phyloP scores from a whole-genome alignment of 2,113 vertebrate species.

The Grantiella picta region DNA sequence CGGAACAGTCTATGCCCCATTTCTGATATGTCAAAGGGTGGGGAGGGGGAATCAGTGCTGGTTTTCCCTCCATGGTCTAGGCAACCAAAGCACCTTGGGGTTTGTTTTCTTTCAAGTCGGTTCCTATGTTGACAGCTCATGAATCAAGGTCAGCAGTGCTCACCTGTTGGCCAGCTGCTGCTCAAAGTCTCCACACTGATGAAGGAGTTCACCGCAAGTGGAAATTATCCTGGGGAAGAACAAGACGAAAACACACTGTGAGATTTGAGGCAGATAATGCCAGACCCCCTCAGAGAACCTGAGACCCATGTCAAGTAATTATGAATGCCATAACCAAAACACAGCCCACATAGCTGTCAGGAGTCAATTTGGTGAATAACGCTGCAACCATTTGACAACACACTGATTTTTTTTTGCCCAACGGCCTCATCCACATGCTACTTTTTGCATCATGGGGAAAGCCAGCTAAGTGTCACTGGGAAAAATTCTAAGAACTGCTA shows the following conservation, averaged over 20 bases:
- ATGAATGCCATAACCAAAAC: not conserved
- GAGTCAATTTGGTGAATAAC: not conserved
- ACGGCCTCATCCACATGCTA: not conserved
- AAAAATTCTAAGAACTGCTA: not conserved
- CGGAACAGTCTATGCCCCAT: not conserved
- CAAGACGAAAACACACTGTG: not conserved
- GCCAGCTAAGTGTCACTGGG: not conserved
- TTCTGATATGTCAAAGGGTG: not conserved
- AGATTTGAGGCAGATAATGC: not conserved
- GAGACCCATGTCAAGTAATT: not conserved
- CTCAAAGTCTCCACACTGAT: constrained; percentile 81
- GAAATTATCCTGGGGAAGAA: constrained; percentile 74
- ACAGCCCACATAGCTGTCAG: not conserved
- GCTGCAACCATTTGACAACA: not conserved
- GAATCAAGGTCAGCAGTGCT: not conserved
- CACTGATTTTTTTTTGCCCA: not conserved
- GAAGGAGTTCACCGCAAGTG: constrained; percentile 81
- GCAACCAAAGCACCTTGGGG: not conserved
- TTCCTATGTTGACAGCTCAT: not conserved
- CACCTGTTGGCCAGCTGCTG: constrained; percentile 83
- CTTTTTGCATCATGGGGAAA: not conserved
- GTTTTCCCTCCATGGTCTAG: not conserved
- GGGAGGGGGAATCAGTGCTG: not conserved
- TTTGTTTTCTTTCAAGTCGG: not conserved
- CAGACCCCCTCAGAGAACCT: not conserved